Evolutionary conservation across 2,888 invertebrate species (phyloP).

Genomic region (Caenorhabditis wallacei): DNA sequence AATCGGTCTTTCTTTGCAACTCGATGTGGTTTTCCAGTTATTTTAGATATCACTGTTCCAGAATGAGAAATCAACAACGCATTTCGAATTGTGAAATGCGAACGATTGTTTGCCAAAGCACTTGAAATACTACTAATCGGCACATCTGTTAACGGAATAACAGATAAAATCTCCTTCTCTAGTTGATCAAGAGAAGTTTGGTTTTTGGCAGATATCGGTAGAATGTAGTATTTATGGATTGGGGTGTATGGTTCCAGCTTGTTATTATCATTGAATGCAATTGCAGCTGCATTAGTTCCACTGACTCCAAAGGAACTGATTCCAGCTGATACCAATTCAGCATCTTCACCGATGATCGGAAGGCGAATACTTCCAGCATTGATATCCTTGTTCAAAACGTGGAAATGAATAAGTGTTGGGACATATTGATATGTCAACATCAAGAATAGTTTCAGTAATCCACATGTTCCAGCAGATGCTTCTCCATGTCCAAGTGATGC

Average conservation of each 20-base stretch:
- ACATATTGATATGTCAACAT: slow-evolving; percentile 75
- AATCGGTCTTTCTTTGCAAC: slow-evolving; percentile 49
- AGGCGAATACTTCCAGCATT: slow-evolving; percentile 66
- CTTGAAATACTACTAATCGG: slow-evolving; percentile 54
- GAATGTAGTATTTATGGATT: slow-evolving; percentile 59
- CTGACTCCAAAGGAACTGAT: slow-evolving; percentile 81
- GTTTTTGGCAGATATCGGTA: slow-evolving; percentile 77
- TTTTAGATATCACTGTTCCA: slow-evolving; percentile 36
- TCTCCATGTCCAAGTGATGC: slow-evolving; percentile 81
- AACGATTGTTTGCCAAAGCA: slow-evolving; percentile 50
- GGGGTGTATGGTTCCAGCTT: slow-evolving; percentile 53
- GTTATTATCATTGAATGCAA: slow-evolving; percentile 66
- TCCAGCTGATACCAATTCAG: slow-evolving; percentile 70
- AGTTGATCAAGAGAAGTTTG: slow-evolving; percentile 67
- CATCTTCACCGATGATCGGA: slow-evolving; percentile 74
- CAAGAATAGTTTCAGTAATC: slow-evolving; percentile 76
- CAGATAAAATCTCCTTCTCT: slow-evolving; percentile 50
- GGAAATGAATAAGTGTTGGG: slow-evolving; percentile 76
- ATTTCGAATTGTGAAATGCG: slow-evolving; percentile 55
- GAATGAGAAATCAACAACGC: slow-evolving; percentile 54
- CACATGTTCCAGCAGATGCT: slow-evolving; percentile 80
- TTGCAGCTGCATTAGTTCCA: slow-evolving; percentile 81
- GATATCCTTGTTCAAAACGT: slow-evolving; percentile 77
- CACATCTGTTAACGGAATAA: slow-evolving; percentile 57
- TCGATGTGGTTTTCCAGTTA: slow-evolving; percentile 56